Conservation (phyloP, 2,113 vertebrate species). For the Dendrocopos noguchii region DNA sequence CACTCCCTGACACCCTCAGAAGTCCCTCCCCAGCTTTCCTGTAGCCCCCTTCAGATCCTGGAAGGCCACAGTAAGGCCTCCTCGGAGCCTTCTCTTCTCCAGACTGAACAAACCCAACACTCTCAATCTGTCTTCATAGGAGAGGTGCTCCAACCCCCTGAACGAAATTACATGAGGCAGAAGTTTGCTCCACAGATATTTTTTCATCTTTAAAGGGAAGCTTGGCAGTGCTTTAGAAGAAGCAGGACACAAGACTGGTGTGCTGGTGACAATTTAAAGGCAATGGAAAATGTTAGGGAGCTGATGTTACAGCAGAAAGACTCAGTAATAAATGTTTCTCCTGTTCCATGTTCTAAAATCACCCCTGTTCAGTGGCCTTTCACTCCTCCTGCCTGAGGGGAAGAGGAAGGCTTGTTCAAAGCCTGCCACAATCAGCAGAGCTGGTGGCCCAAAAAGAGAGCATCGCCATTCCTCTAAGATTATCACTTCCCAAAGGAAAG, state of each 20-base stretch:
- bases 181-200: neutral
- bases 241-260: neutral
- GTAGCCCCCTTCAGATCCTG: too few relatives aligned
- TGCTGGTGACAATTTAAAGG: neutral
- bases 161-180: neutral
- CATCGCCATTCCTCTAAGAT: neutral
- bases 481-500: neutral
- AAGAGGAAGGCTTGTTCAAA: neutral
- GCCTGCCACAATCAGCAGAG: neutral
- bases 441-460: neutral
- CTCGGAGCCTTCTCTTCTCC: too few relatives aligned
- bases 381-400: neutral
- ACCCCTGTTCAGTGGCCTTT: neutral
- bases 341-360: neutral
- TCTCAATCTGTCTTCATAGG: too few relatives aligned
- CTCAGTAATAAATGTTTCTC: neutral
- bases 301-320: neutral
- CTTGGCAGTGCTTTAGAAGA: neutral
- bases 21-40: too few relatives aligned
- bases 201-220: neutral
- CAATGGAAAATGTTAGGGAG: neutral
- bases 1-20: too few relatives aligned
- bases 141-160: too few relatives aligned
- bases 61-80: too few relatives aligned
- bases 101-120: too few relatives aligned